A percentile compares a stretch with the other conserved stretches of the same genome.
Evolutionary conservation across 1,140 invertebrate genomes (phyloP).

Genomic region (Brachionus plicatilis): DNA sequence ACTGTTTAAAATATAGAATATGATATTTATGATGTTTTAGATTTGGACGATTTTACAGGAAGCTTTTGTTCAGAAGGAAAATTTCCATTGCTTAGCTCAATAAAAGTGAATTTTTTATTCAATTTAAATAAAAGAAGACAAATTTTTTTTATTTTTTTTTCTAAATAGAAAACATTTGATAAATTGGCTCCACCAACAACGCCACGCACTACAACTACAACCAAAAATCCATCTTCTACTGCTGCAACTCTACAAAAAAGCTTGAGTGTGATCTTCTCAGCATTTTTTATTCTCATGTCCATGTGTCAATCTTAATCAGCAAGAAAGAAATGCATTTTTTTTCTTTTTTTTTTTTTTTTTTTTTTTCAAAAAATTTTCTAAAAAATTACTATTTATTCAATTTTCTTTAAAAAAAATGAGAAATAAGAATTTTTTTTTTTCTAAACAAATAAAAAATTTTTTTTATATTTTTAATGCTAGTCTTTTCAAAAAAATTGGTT

Average conservation of each 20-base stretch:
- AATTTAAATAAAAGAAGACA: not conserved
- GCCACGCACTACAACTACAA: not conserved
- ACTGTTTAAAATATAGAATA: no score
- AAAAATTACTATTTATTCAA: not conserved
- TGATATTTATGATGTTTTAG: conserved; percentile 57
- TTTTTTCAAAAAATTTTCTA: not conserved
- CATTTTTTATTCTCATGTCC: not conserved
- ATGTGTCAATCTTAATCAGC: not conserved
- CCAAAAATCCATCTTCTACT: not conserved
- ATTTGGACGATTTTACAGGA: conserved; percentile 66
- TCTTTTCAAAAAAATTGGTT: not conserved
- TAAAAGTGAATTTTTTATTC: not conserved
- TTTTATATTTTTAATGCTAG: not conserved
- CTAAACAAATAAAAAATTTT: not conserved
- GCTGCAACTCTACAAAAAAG: not conserved
- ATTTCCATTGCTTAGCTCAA: conserved; percentile 46
- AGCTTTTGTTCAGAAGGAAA: conserved; percentile 46
- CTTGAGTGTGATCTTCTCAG: not conserved
- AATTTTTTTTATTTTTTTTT: not conserved
- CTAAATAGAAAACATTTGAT: conserved; percentile 18
- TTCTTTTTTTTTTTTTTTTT: not conserved
- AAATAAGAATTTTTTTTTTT: not conserved
- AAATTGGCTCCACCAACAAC: conserved; percentile 29
- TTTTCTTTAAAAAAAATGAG: not conserved
- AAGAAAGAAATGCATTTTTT: not conserved